phyloP scores from a whole-genome alignment of 2,797 vertebrate species.

The Paguma larvata region DNA sequence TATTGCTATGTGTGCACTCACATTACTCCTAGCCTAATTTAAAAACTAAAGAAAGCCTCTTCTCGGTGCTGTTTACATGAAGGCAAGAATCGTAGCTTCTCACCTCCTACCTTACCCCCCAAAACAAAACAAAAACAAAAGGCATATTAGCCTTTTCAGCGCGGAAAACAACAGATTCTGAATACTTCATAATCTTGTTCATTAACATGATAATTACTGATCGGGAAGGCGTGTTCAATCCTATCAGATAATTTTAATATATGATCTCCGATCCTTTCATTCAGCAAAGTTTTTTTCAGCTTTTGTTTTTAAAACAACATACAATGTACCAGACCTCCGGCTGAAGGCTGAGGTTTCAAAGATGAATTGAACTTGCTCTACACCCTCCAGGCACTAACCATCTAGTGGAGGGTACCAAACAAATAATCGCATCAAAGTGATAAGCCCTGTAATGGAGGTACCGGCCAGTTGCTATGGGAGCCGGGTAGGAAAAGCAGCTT shows the following conservation, averaged over 20 bases:
- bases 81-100: not conserved
- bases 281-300: not conserved
- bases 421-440: slow-evolving; percentile 67
- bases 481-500: slow-evolving; percentile 52
- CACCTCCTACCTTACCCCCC: not conserved
- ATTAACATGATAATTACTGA: slow-evolving; percentile 11
- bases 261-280: slow-evolving; percentile 30
- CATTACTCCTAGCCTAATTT: not conserved
- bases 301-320: not conserved
- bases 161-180: slow-evolving; percentile 28
- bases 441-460: slow-evolving; percentile 67
- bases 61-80: not conserved
- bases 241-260: slow-evolving; percentile 40
- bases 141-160: not conserved
- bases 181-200: not conserved
- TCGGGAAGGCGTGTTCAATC: slow-evolving; percentile 40
- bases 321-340: not conserved
- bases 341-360: slow-evolving; percentile 66
- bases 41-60: slow-evolving; percentile 31
- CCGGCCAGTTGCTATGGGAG: slow-evolving; percentile 68
- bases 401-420: slow-evolving; percentile 61
- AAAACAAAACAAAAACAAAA: not conserved
- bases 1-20: not conserved
- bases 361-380: slow-evolving; percentile 66
- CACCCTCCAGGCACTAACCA: slow-evolving; percentile 70